Percentiles rank a stretch among this genome's conserved stretches.
Evolutionary conservation across 1,140 invertebrate genomes (phyloP).

Genomic region (Paraescarpia echinospica): DNA sequence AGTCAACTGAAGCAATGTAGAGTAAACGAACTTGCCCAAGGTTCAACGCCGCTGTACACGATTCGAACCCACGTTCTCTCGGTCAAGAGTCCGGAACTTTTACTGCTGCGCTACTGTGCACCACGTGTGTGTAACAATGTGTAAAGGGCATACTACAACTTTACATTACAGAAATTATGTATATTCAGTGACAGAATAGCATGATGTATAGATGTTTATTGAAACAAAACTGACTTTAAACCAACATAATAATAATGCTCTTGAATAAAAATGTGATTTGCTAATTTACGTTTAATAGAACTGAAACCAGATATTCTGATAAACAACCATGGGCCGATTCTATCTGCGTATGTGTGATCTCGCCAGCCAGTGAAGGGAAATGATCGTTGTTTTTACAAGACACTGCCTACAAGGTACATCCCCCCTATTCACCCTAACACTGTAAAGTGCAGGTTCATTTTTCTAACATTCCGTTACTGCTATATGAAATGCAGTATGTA

Average conservation of each 20-base stretch:
- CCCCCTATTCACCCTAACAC: not conserved
- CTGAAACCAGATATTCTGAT: not conserved
- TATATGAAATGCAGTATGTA: not conserved
- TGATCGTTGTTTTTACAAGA: not conserved
- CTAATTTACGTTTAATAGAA: not conserved
- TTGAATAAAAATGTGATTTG: not conserved
- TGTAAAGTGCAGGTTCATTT: not conserved
- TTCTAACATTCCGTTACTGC: not conserved
- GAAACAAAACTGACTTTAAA: not conserved
- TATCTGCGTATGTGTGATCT: not conserved
- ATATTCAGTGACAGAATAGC: not conserved
- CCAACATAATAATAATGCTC: not conserved
- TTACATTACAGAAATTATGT: not conserved
- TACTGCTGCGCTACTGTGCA: too few relatives aligned
- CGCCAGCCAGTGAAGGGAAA: not conserved
- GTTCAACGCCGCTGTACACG: too few relatives aligned
- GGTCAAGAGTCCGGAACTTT: too few relatives aligned
- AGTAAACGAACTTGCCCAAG: too few relatives aligned
- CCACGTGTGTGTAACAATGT: too few relatives aligned
- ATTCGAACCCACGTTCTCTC: too few relatives aligned
- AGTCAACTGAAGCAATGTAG: too few relatives aligned
- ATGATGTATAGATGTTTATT: not conserved
- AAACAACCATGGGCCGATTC: not conserved
- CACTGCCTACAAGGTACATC: not conserved
- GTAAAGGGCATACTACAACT: not conserved